Conservation (phyloP, 2,888 invertebrate species). For the Meteorus colon region DNA sequence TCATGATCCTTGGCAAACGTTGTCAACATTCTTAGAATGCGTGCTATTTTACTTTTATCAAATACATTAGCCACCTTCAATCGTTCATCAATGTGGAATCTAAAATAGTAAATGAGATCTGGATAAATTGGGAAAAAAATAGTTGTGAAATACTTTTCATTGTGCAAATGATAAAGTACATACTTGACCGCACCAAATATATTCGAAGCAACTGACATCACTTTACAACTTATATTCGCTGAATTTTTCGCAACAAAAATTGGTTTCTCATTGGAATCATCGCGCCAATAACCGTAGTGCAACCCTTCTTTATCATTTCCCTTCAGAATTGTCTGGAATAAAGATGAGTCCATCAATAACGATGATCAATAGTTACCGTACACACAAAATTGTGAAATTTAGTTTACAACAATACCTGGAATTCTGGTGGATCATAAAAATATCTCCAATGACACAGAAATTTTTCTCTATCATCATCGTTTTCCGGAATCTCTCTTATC, state of each 20-base stretch:
- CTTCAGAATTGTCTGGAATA: constrained; percentile 80
- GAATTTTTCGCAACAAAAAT: constrained; percentile 86
- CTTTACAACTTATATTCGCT: constrained; percentile 79
- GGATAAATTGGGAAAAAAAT: neutral
- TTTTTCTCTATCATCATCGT: constrained; percentile 76
- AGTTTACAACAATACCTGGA: constrained; percentile 77
- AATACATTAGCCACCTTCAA: constrained; percentile 77
- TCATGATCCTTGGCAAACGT: constrained; percentile 78
- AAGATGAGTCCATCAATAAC: neutral
- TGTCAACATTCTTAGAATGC: constrained; percentile 78
- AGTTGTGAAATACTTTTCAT: neutral
- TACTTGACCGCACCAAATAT: constrained; percentile 87
- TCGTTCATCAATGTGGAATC: constrained; percentile 76
- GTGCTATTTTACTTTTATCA: constrained; percentile 77
- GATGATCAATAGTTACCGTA: neutral
- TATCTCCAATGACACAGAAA: constrained; percentile 92
- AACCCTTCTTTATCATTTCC: constrained; percentile 81
- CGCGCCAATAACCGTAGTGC: constrained; percentile 94
- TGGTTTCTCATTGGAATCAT: constrained; percentile 84
- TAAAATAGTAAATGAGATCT: constrained; percentile 55
- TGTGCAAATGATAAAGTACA: constrained; percentile 63
- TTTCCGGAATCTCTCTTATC: constrained; percentile 74
- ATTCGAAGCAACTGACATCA: constrained; percentile 84
- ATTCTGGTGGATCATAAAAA: constrained; percentile 95
- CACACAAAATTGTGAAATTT: neutral